Percentiles rank a stretch among this genome's conserved stretches.
These are phyloP conservation scores for Drosophila siamana DNA, from an alignment of 2,888 invertebrate genomes.

Conservation along the genomic window DNA sequence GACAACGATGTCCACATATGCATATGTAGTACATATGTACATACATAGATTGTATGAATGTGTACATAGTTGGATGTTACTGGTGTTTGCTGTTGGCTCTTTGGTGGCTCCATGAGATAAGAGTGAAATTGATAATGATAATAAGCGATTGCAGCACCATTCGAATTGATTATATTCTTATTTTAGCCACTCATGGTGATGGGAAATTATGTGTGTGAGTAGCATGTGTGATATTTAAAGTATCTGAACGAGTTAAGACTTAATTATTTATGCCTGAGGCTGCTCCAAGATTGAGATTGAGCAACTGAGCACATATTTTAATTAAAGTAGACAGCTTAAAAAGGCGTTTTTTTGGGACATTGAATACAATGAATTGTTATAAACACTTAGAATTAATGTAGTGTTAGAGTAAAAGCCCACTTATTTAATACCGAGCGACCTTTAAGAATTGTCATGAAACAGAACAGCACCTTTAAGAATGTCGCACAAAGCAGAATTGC, in stretches of 20 bases:
- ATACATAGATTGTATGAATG: conserved; percentile 12
- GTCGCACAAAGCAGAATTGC: background rate
- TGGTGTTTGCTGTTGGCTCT: conserved; percentile 6
- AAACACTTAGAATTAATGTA: too few species aligned
- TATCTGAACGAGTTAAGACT: background rate
- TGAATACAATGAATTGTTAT: too few species aligned
- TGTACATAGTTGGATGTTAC: conserved; percentile 5
- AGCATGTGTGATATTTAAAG: conserved; percentile 7
- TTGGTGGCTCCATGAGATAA: conserved; percentile 27
- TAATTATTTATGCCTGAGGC: conserved; percentile 35
- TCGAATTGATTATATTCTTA: conserved; percentile 34
- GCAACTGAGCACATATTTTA: conserved; percentile 4
- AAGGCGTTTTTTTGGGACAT: too few species aligned
- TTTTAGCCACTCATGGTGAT: conserved; percentile 1
- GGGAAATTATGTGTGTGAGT: background rate
- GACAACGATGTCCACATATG: background rate
- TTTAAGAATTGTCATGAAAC: background rate
- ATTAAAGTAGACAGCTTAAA: background rate
- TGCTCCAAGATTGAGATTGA: background rate
- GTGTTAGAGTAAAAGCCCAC: too few species aligned
- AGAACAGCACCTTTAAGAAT: background rate
- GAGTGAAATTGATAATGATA: conserved; percentile 45
- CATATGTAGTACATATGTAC: too few species aligned
- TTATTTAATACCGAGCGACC: too few species aligned
- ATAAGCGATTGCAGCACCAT: conserved; percentile 21